Base-by-base conservation (phyloP, 2,888 invertebrate genomes). In the Gasteruption jaculator region DNA sequence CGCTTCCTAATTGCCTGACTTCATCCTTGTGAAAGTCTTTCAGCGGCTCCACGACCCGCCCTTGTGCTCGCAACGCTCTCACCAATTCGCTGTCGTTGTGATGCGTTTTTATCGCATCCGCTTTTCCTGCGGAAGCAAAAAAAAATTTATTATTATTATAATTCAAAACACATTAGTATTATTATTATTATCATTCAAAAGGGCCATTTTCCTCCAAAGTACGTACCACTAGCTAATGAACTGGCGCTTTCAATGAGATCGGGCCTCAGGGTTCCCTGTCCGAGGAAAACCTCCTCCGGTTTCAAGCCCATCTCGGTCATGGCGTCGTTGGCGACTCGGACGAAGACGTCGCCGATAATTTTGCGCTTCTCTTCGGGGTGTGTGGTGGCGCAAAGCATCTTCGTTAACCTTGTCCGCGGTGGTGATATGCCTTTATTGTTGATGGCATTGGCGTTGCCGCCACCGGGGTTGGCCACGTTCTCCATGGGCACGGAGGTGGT, bases 11-110 rank as follows among this genome's bases (percentile, higher is more conserved):
- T 42, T 81, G 79, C 43, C 97, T 80, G 41, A 86, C 91, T 79
- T 97, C 97, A 67, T 97, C 97, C 76, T 99, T 99, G 73, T 99
- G 99, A 71, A 99, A 99, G 75, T 99, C 97, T 73, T 86, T 87
- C 41, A 99, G 77, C n/a, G 99, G 99, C 72, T 99, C 99, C 8
- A 99, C 87, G 14, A 99, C 95, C 39, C 91, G 78, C 8, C 95
- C 94, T 42, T 83, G 77, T 41, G 76, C 76, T 26, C 84, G 72
- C 55, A 85, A 70, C 57, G 85, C 75, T 56, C 91, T 74, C 42
- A 99, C 93, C 42, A 97, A 77, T 66, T 92, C 93, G 8, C 94
- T 95, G 73, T 99, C 99, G 72, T 99, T 99, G 77, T 99, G 99
- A 73, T 99, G 99, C 18, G 99, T 99, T 76, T 99, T 99, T 66